These are phyloP conservation scores for Ia io DNA, from an alignment of 2,113 vertebrate species.

Conservation along the genomic window DNA sequence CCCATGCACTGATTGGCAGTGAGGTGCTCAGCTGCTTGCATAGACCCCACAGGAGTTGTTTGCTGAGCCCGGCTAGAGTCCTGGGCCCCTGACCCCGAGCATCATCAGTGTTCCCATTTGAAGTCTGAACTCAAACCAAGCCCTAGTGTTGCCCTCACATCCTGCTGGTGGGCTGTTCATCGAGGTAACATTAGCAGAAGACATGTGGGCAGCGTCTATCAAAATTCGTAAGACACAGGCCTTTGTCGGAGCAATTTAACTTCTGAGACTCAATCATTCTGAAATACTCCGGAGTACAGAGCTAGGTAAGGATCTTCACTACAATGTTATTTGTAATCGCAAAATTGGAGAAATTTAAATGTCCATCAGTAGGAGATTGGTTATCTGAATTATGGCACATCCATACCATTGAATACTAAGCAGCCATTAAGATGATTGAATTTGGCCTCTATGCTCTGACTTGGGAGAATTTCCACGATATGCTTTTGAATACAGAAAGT, in stretches of 20 bases:
- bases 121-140: not conserved
- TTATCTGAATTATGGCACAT: not conserved
- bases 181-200: not conserved
- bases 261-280: not conserved
- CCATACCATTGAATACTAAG: not conserved
- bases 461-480: not conserved
- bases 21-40: not conserved
- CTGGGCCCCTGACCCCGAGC: not conserved
- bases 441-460: not conserved
- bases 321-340: not conserved
- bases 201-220: not conserved
- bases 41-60: not conserved
- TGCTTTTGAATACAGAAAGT: constrained; percentile 34
- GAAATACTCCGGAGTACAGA: not conserved
- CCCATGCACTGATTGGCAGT: not conserved
- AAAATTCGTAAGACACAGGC: not conserved
- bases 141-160: not conserved
- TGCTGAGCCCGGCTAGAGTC: not conserved
- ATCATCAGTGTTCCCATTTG: too few species aligned
- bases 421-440: constrained; percentile 26
- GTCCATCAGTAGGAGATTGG: not conserved
- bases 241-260: not conserved
- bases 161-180: not conserved
- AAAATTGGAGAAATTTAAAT: not conserved
- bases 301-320: not conserved